phyloP scores from a whole-genome alignment of 2,888 invertebrate species.

The Lasioglossum vierecki region DNA sequence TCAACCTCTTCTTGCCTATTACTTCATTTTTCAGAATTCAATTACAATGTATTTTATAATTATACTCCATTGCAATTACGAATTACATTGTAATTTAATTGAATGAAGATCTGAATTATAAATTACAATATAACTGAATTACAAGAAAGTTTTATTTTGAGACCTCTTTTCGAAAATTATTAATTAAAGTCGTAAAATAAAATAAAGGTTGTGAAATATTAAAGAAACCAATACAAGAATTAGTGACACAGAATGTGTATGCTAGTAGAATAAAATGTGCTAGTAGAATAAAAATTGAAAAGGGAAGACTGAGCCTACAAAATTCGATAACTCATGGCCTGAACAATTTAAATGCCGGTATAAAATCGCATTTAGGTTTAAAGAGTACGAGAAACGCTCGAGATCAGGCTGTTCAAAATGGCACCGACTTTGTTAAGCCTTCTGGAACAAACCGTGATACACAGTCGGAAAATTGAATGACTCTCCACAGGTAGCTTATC shows the following conservation, averaged over 20 bases:
- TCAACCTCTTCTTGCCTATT: too few relatives aligned
- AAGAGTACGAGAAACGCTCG: not conserved
- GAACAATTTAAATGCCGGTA: not conserved
- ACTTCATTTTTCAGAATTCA: too few relatives aligned
- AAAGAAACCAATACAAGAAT: not conserved
- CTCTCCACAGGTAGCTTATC: conserved; percentile 58
- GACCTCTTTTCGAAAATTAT: too few relatives aligned
- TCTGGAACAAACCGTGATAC: conserved; percentile 35
- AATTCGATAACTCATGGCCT: not conserved
- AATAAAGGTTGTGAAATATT: too few relatives aligned
- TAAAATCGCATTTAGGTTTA: conserved; percentile 1
- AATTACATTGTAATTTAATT: too few relatives aligned
- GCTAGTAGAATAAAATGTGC: not conserved
- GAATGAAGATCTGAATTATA: too few relatives aligned
- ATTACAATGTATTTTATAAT: too few relatives aligned
- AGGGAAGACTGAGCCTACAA: not conserved
- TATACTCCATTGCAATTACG: too few relatives aligned
- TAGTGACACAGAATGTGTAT: not conserved
- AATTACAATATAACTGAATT: too few relatives aligned
- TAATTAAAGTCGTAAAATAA: not conserved
- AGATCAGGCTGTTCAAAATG: conserved; percentile 40
- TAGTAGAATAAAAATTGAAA: not conserved
- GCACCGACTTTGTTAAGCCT: conserved; percentile 29
- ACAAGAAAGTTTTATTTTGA: too few relatives aligned
- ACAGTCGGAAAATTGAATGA: conserved; percentile 51